Conservation (phyloP, 2,888 invertebrate genomes). For the Agriopis leucophaearia region DNA sequence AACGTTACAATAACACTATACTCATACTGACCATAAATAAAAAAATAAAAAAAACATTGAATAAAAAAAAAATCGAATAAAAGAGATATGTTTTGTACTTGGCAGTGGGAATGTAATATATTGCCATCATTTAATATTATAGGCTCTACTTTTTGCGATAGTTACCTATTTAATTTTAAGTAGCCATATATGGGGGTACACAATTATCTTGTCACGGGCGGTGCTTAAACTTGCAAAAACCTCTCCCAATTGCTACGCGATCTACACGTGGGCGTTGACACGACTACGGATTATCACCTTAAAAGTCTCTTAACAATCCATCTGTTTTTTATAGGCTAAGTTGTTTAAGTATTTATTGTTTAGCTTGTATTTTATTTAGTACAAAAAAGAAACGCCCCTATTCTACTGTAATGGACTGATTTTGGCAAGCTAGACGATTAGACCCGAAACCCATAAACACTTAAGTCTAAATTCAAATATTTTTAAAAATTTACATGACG, state of each 20-base stretch:
- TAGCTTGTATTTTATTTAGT: too few relatives aligned
- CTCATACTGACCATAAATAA: background rate
- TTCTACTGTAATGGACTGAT: too few relatives aligned
- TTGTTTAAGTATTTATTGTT: too few relatives aligned
- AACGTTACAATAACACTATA: too few relatives aligned
- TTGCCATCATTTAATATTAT: background rate
- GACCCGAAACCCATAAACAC: too few relatives aligned
- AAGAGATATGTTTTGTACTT: background rate
- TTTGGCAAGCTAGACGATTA: too few relatives aligned
- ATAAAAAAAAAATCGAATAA: background rate
- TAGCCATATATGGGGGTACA: slow-evolving; percentile 12
- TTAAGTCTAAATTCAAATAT: too few relatives aligned
- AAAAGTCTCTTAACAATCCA: slow-evolving; percentile 9
- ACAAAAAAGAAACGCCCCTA: too few relatives aligned
- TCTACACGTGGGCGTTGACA: slow-evolving; percentile 10
- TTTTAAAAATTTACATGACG: too few relatives aligned
- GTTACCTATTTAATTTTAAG: background rate
- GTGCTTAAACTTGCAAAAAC: slow-evolving; percentile 17
- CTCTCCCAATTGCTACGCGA: background rate
- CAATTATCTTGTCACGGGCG: slow-evolving; percentile 22
- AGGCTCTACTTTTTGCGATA: slow-evolving; percentile 8
- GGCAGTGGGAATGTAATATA: slow-evolving; percentile 9
- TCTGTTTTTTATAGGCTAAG: too few relatives aligned
- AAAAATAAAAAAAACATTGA: too few relatives aligned
- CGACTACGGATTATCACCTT: slow-evolving; percentile 12